These are phyloP conservation scores for Pocota personata DNA, from an alignment of 2,888 invertebrate genomes.

Conservation along the genomic window DNA sequence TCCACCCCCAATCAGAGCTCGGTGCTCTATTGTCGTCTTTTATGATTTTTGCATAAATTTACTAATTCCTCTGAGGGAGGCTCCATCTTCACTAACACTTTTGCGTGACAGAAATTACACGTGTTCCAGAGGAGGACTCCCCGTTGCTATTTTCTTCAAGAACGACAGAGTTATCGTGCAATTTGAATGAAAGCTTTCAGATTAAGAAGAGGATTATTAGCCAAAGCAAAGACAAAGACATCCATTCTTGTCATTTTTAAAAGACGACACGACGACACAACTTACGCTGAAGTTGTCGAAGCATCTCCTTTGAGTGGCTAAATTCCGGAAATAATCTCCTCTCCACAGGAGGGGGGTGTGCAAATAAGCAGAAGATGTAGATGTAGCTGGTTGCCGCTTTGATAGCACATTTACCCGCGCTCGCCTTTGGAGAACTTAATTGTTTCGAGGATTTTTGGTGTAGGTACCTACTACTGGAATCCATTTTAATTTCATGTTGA, in stretches of 20 bases:
- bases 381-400: neutral
- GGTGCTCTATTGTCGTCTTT: neutral
- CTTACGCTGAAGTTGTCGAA: constrained; percentile 20
- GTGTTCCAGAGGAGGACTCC: neutral
- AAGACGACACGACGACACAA: neutral
- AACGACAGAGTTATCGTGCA: neutral
- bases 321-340: constrained; percentile 53
- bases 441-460: constrained; percentile 20
- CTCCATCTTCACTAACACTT: neutral
- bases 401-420: constrained; percentile 4
- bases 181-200: constrained; percentile 26
- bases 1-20: no score
- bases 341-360: no score
- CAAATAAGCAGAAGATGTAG: no score
- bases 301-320: constrained; percentile 18
- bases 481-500: constrained; percentile 47
- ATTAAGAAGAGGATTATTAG: constrained; percentile 22
- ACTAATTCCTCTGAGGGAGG: neutral
- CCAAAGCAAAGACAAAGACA: constrained; percentile 29
- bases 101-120: constrained; percentile 9
- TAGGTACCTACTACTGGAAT: constrained; percentile 31
- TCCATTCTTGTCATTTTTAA: neutral
- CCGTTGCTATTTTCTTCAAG: neutral
- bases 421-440: constrained; percentile 25
- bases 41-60: neutral